phyloP scores from a whole-genome alignment of 1,140 invertebrate genomes.

The Brachionus plicatilis region DNA sequence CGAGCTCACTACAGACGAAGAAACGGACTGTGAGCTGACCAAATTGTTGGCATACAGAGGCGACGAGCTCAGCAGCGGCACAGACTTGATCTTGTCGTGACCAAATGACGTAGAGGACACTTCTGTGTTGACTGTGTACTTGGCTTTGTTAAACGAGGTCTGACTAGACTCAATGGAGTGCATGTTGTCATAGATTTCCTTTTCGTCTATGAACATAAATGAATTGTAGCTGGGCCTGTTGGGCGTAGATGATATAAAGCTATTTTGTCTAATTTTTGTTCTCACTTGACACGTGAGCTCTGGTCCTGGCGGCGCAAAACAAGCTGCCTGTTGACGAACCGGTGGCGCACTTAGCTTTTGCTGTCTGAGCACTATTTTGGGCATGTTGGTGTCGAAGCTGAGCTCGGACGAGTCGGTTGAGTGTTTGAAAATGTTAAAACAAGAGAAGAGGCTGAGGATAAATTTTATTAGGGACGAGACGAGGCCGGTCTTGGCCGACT shows the following conservation, averaged over 20 bases:
- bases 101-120: not conserved
- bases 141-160: conserved; percentile 16
- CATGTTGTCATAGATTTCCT: conserved; percentile 18
- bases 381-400: not conserved
- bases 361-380: not conserved
- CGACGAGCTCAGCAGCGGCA: not conserved
- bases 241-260: not conserved
- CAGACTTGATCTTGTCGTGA: not conserved
- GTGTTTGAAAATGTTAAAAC: not conserved
- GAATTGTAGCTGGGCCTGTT: not conserved
- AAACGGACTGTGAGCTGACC: not conserved
- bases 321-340: not conserved
- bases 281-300: not conserved
- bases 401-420: not conserved
- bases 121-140: conserved; percentile 13
- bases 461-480: not conserved
- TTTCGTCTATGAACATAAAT: conserved; percentile 26
- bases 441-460: not conserved
- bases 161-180: conserved; percentile 24
- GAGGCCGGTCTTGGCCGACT: not conserved
- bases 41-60: not conserved
- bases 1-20: not conserved
- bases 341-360: not conserved
- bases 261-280: not conserved
- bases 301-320: not conserved